Base-by-base conservation (phyloP, 1,140 invertebrate species). In the Halesus radiatus region DNA sequence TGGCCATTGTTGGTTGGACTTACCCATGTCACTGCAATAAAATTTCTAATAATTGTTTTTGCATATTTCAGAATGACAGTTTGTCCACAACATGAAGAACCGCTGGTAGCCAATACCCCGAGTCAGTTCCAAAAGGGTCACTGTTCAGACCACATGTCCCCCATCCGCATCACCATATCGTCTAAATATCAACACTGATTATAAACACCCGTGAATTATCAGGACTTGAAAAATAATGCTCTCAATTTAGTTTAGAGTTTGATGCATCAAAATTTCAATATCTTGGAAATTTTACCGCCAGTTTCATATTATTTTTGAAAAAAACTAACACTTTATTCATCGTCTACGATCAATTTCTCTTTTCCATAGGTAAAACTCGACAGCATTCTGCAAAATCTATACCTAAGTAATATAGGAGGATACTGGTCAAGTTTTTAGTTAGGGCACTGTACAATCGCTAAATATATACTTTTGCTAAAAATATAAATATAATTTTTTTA, bases 61-160 rank as follows among this genome's bases (percentile, higher is more conserved):
- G 1, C 18, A 15, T 79, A 85, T 87, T 91, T 85, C 83, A 92
- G 91, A 54, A 89, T 92, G 22, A 92, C 90, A 26, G 86, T 92
- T 3, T 93, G 92, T 84, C 91, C 92, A 4, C 89, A 91, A 79
- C 83, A 89, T 66, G 88, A 91, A 64, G 88, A 89, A 72, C 90
- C 92, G 16, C 88, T 93, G 7, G 86, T 92, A 13, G 87, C 90
- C 0, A 91, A 91, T 54, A 85, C 87, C 29, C 89, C 89, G 72
- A 91, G 90, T 62, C 84, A 91, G 45, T 88, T 92, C 86, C 88
- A 90, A 78, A 87, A 88, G 6, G 88, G 88, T 75, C 90, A 90
- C 82, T 91, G 91, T 84, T 86, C 84, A 13, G 10, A 45, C 7
- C 76, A 80, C 62, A 70, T 80, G 29, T 76, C 72, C 10, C 79